Percentiles rank a stretch among this genome's conserved stretches.
These are phyloP conservation scores for Pseudomyrmex concolor DNA, from an alignment of 1,140 invertebrate genomes.

Conservation along the genomic window DNA sequence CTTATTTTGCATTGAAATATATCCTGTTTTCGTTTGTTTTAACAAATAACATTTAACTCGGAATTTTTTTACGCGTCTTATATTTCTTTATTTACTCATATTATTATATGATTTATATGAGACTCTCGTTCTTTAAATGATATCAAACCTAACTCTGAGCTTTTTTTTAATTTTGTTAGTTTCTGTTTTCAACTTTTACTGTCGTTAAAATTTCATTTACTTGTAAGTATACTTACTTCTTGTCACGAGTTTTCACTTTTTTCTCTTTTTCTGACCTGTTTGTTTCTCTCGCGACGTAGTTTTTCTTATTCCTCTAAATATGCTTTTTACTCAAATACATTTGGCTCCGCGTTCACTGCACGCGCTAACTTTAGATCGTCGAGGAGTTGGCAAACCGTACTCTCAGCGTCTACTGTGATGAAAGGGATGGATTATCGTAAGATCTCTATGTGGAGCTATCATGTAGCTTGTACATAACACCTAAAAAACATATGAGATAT, in stretches of 20 bases:
- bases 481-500: background rate
- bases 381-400: slow-evolving; percentile 73
- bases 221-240: slow-evolving; percentile 22
- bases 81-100: slow-evolving; percentile 6
- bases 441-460: background rate
- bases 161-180: background rate
- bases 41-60: background rate
- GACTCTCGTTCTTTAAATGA: background rate
- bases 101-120: background rate
- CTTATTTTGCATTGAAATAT: background rate
- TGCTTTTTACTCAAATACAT: slow-evolving; percentile 21
- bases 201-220: background rate
- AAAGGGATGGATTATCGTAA: slow-evolving; percentile 43
- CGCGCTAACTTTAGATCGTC: slow-evolving; percentile 69
- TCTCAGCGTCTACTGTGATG: slow-evolving; percentile 33
- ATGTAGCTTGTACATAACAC: background rate
- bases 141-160: background rate
- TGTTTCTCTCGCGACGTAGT: slow-evolving; percentile 1
- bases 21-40: slow-evolving; percentile 13
- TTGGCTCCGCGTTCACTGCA: slow-evolving; percentile 58
- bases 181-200: background rate
- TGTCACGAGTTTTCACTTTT: background rate
- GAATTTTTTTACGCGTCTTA: background rate
- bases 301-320: slow-evolving; percentile 20
- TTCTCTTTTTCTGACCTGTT: background rate